Evolutionary conservation across 2,797 vertebrate genomes (phyloP).

Genomic region (Pipistrellus kuhlii): DNA sequence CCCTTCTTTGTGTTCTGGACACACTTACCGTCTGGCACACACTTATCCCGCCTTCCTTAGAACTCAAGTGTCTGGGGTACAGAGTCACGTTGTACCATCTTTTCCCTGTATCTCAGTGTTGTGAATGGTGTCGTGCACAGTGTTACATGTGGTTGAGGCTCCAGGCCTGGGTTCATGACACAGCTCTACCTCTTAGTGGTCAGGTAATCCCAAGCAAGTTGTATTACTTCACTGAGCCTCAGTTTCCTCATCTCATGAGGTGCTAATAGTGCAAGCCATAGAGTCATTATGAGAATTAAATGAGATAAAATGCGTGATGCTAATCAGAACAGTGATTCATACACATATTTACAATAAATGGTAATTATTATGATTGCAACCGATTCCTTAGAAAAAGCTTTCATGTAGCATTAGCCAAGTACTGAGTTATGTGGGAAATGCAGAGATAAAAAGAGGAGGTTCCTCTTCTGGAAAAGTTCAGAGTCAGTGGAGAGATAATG

Average conservation of each 20-base stretch:
- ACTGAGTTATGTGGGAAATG: neutral
- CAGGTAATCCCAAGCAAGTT: neutral
- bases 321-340: neutral
- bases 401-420: neutral
- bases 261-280: neutral
- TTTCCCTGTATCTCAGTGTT: neutral
- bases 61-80: neutral
- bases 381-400: neutral
- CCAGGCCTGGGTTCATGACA: neutral
- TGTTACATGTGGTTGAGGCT: rapidly evolving
- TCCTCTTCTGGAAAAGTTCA: constrained; percentile 1
- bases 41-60: constrained; percentile 5
- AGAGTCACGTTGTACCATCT: neutral
- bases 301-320: neutral
- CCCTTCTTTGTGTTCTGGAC: neutral
- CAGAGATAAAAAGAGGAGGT: neutral
- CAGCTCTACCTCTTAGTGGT: neutral
- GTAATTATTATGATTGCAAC: neutral
- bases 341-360: neutral
- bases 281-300: neutral
- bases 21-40: neutral
- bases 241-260: neutral
- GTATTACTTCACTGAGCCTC: neutral
- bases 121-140: rapidly evolving
- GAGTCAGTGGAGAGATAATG: neutral